Base-by-base conservation (phyloP, 2,113 vertebrate species). In the Parotia lawesii region DNA sequence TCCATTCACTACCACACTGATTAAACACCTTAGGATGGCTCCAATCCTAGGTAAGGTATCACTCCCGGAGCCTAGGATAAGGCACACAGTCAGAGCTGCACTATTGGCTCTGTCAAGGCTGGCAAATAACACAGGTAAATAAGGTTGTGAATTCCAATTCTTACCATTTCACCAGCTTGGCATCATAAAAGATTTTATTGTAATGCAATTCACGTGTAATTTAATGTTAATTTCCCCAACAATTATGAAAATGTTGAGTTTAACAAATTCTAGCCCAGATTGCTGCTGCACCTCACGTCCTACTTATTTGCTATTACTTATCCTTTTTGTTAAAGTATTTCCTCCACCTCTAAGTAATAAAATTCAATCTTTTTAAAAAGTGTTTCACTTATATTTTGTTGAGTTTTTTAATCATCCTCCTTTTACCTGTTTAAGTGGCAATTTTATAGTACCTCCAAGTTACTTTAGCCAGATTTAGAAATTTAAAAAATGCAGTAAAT, bases 51-150 rank as follows among this genome's bases (percentile, higher is more conserved):
- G 37, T 37, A 9, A 42, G 25, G 21, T 28, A 15, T 44, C 19
- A 7, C 15, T 23, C 6, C 2, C 1, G 3, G 16, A 77, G 27
- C 33, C n/a, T 13, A 9, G n/a, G 48, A 11, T 23, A 21, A 45
- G 42, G 22, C 12, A 29, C 15, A 3, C 10, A 33, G 6, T 10
- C 37, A 31, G 38, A 31, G 9, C 6, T 78, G 28, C 38, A 3
- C 13, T 5, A 0, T 4, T 50, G 54, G 12, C 10, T 3, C 38
- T 23, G 17, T 18, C 58, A 14, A 20, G 1, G 3, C 19, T 62
- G 33, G 12, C 12, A 76, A 48, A 62, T 1, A 38, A 8, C 12
- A 16, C 31, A 67, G 31, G 8, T 23, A 7, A 24, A 6, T 17
- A 9, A 31, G 15, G 18, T 2, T 16, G 4, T 33, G 60, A 71